phyloP scores from a whole-genome alignment of 2,113 vertebrate species.

The Myotis brandtii region DNA sequence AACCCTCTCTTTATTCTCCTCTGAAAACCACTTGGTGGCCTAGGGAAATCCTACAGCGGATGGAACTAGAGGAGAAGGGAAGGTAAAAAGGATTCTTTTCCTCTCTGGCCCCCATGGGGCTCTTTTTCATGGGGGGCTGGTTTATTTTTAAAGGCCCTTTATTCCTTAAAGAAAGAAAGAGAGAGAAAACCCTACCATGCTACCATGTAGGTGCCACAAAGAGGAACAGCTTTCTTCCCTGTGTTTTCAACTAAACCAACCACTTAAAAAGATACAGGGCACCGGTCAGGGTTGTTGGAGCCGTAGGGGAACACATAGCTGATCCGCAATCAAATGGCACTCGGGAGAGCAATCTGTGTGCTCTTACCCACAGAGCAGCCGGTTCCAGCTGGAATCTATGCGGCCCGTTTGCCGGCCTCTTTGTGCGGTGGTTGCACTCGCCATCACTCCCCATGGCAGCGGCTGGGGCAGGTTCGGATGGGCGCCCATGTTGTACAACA shows the following conservation, averaged over 20 bases:
- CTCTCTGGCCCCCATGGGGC: background rate
- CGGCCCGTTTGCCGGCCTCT: conserved; percentile 42
- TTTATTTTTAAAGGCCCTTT: conserved; percentile 63
- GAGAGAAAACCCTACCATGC: background rate
- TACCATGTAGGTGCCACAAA: background rate
- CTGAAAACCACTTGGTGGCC: background rate
- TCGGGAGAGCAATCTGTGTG: conserved; percentile 58
- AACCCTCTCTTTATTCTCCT: background rate
- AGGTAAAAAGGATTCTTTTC: background rate
- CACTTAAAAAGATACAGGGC: conserved; percentile 50
- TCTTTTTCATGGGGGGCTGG: conserved; percentile 24
- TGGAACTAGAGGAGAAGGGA: background rate
- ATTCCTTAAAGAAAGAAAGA: conserved; percentile 21
- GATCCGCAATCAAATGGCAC: conserved; percentile 71
- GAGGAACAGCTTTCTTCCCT: conserved; percentile 53
- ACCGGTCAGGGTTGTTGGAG: background rate
- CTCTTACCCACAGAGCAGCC: conserved; percentile 61
- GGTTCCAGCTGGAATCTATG: conserved; percentile 24
- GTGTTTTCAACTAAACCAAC: conserved; percentile 67
- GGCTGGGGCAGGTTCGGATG: conserved; percentile 53
- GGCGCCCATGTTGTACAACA: conserved; percentile 56
- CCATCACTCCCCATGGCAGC: background rate
- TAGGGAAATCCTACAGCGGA: background rate
- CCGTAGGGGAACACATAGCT: background rate
- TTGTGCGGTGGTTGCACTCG: conserved; percentile 40